Evolutionary conservation across 2,113 vertebrate species (phyloP).

Genomic region (Gallinago undulata): DNA sequence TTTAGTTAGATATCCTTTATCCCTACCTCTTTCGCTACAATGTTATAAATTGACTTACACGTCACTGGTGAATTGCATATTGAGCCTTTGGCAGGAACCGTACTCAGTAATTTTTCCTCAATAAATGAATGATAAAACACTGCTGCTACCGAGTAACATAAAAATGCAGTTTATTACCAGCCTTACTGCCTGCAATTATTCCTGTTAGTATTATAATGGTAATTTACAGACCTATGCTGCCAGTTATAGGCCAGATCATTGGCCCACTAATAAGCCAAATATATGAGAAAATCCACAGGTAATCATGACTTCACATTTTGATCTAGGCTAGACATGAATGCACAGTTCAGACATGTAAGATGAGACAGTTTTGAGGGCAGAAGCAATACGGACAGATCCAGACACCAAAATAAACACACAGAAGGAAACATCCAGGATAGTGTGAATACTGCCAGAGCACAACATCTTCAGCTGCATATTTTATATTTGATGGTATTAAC

Average conservation of each 20-base stretch:
- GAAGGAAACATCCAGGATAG: not conserved
- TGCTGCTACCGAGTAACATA: not conserved
- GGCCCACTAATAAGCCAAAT: conserved; percentile 14
- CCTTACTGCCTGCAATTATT: not conserved
- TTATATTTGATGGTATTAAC: not conserved
- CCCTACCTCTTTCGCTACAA: not conserved
- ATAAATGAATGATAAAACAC: conserved; percentile 31
- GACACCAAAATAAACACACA: not conserved
- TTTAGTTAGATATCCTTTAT: not conserved
- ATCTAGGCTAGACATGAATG: not conserved
- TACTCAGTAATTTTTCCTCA: not conserved
- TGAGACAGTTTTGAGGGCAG: not conserved
- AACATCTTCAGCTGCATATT: not conserved
- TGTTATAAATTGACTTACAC: not conserved
- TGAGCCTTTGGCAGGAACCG: not conserved
- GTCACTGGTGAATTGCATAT: not conserved
- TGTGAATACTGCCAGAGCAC: not conserved
- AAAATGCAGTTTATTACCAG: conserved; percentile 29
- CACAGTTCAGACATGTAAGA: not conserved
- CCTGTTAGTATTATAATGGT: not conserved
- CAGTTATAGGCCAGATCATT: not conserved
- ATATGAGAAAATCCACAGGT: not conserved
- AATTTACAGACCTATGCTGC: conserved; percentile 36
- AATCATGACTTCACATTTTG: not conserved
- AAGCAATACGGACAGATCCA: not conserved